phyloP scores from a whole-genome alignment of 2,888 invertebrate genomes.

The Watsonalla binaria region DNA sequence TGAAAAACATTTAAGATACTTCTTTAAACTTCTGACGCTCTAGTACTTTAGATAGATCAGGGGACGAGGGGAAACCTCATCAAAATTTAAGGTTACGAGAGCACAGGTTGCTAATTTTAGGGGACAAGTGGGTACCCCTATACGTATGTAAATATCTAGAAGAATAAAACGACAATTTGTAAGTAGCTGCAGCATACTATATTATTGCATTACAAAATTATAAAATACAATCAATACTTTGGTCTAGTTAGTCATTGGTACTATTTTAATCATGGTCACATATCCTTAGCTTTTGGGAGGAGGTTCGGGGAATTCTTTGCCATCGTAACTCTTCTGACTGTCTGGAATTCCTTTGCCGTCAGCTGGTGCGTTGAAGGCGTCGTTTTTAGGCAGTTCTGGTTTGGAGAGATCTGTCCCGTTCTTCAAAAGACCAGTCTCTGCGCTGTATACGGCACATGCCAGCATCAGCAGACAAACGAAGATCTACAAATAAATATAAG shows the following conservation, averaged over 20 bases:
- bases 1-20: too few relatives aligned
- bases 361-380: neutral
- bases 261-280: slow-evolving; percentile 5
- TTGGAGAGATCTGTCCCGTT: slow-evolving; percentile 32
- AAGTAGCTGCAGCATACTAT: slow-evolving; percentile 43
- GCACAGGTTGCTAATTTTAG: too few relatives aligned
- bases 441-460: slow-evolving; percentile 36
- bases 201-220: slow-evolving; percentile 30
- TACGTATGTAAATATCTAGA: too few relatives aligned
- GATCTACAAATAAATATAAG: slow-evolving; percentile 27
- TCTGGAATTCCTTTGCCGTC: slow-evolving; percentile 2
- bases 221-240: slow-evolving; percentile 11
- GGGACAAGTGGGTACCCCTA: neutral
- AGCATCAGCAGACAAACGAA: slow-evolving; percentile 49
- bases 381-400: slow-evolving; percentile 15
- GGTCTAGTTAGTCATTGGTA: slow-evolving; percentile 1
- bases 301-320: slow-evolving; percentile 23
- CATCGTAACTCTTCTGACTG: slow-evolving; percentile 18
- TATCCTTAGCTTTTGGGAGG: slow-evolving; percentile 8
- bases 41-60: too few relatives aligned
- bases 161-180: slow-evolving; percentile 3
- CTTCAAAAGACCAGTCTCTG: slow-evolving; percentile 23
- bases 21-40: too few relatives aligned
- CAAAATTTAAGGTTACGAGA: too few relatives aligned
- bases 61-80: too few relatives aligned